These are phyloP conservation scores for Neomorphus geoffroyi DNA, from an alignment of 2,797 vertebrate genomes.

Conservation along the genomic window DNA sequence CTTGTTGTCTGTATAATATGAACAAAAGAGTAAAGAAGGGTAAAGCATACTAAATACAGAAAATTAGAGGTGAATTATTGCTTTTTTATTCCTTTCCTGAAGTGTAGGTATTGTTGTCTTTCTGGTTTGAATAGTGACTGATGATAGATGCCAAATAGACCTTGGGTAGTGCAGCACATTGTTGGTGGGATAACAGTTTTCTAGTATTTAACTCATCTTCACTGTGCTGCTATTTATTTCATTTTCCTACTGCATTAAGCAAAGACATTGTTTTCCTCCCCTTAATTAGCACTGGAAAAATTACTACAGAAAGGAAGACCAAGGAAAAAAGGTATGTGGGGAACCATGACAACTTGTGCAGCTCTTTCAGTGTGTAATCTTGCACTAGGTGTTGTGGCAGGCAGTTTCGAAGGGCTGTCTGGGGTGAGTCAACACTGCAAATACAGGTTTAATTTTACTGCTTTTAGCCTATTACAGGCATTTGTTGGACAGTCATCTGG, in stretches of 20 bases:
- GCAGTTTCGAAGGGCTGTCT: not conserved
- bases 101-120: not conserved
- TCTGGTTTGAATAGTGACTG: not conserved
- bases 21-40: not conserved
- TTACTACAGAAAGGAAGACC: slow-evolving; percentile 82
- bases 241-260: slow-evolving; percentile 19
- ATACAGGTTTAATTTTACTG: not conserved
- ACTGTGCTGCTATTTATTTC: not conserved
- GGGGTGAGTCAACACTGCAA: not conserved
- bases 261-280: not conserved
- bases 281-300: slow-evolving; percentile 75
- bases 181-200: not conserved
- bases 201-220: not conserved
- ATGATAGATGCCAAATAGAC: not conserved
- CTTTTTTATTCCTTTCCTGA: not conserved
- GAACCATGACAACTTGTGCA: not conserved
- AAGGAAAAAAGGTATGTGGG: slow-evolving; percentile 91
- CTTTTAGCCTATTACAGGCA: not conserved
- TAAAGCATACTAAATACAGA: not conserved
- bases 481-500: not conserved
- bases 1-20: not conserved
- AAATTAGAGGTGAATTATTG: not conserved
- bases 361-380: not conserved
- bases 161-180: not conserved
- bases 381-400: not conserved